A percentile compares a stretch with the other conserved stretches of the same genome.
Evolutionary conservation across 2,113 vertebrate genomes (phyloP).

Genomic region (crab-eating macaque (Macaca fascicularis)): T2T-MFA8v1.1 NC_088392.1:46161501-46162000

Average conservation of each 20-base stretch:
- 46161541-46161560: neutral
- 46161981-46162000: neutral
- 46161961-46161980: neutral
- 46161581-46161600: neutral
- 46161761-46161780: neutral
- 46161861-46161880: neutral
- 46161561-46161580: slow-evolving; percentile 5
- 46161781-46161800: neutral
- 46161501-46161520: neutral
- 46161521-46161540: neutral
- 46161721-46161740: neutral
- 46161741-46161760: neutral
- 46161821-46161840: neutral
- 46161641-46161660: neutral
- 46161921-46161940: neutral
- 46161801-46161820: neutral
- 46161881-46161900: neutral
- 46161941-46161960: neutral
- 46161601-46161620: neutral
- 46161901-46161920: neutral
- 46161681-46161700: neutral
- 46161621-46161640: neutral
- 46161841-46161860: neutral
- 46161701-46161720: neutral
- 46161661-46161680: neutral